These are phyloP conservation scores for Silvanus unidentatus DNA, from an alignment of 2,888 invertebrate species.

Conservation along the genomic window DNA sequence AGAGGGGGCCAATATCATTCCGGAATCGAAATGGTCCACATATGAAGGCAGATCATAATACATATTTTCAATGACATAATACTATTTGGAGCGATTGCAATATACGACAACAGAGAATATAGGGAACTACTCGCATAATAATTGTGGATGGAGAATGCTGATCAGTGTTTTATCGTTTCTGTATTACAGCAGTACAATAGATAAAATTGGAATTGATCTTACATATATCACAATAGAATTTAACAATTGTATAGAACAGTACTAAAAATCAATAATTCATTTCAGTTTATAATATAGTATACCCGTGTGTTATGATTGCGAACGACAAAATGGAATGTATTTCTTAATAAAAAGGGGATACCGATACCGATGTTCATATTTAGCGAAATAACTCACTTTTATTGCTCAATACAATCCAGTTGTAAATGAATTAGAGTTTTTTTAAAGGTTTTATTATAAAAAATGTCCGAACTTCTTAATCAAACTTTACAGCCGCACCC, in stretches of 20 bases:
- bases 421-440: no score
- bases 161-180: conserved; percentile 17
- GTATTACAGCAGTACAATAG: conserved; percentile 16
- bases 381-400: no score
- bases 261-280: conserved; percentile 18
- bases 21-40: no score
- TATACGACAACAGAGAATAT: no score
- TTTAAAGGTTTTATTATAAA: no score
- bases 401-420: no score
- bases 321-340: conserved; percentile 7
- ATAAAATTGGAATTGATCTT: conserved; percentile 16
- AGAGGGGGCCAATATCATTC: no score
- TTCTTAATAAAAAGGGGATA: conserved; percentile 1
- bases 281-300: conserved; percentile 17
- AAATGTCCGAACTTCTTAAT: no score
- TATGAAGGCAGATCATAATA: not conserved
- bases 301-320: conserved; percentile 8
- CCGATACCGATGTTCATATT: no score
- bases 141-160: conserved; percentile 17
- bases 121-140: no score
- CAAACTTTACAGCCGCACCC: no score
- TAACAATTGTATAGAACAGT: conserved; percentile 7
- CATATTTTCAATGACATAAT: conserved; percentile 16
- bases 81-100: conserved; percentile 18
- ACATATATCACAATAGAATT: conserved; percentile 14